Percentiles rank a stretch among this genome's conserved stretches.
phyloP scores from a whole-genome alignment of 64 coral and sea anemone species.

The Stichodactyla helianthus region DNA sequence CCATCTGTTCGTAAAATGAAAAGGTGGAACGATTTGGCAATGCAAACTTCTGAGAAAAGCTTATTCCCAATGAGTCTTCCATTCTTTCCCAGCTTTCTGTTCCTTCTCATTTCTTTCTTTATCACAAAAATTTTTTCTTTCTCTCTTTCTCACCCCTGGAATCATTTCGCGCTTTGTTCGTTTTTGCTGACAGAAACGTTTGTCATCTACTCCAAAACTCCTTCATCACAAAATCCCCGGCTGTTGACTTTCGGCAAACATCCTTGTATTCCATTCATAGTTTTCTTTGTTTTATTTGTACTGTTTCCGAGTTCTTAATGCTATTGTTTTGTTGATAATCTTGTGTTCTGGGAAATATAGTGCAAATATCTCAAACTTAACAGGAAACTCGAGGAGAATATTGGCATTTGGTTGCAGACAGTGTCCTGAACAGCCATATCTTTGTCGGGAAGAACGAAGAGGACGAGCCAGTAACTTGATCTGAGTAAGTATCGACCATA shows the following conservation, averaged over 20 bases:
- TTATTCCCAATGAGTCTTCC: too few relatives aligned
- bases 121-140: not conserved
- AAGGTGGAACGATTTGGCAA: too few relatives aligned
- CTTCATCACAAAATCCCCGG: not conserved
- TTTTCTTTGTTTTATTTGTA: constrained; percentile 2
- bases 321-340: not conserved
- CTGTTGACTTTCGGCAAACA: not conserved
- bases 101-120: not conserved
- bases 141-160: not conserved
- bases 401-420: too few relatives aligned
- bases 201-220: not conserved
- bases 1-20: too few relatives aligned
- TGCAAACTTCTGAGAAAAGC: too few relatives aligned
- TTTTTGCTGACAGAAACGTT: not conserved
- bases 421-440: too few relatives aligned
- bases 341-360: not conserved
- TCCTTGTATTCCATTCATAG: constrained; percentile 9
- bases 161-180: not conserved
- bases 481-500: not conserved
- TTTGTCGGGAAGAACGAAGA: not conserved
- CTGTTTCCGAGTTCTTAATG: not conserved
- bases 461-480: not conserved
- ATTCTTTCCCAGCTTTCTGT: not conserved
- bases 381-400: too few relatives aligned
- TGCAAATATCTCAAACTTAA: not conserved